Evolutionary conservation across 2,888 invertebrate genomes (phyloP).

Genomic region (Apamea epomidion): DNA sequence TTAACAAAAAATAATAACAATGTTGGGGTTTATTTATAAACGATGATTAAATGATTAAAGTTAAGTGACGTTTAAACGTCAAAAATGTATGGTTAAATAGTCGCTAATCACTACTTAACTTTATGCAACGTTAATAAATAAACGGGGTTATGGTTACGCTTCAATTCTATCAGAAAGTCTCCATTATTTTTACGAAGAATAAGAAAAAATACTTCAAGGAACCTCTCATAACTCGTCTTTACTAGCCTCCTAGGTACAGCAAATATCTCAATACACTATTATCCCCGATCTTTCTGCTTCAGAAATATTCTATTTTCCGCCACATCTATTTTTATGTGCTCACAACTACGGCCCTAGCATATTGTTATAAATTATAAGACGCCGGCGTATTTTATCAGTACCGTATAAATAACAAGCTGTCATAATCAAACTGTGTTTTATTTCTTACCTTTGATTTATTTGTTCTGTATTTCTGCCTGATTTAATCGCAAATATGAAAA

Average conservation of each 20-base stretch:
- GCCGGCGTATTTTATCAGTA: conserved; percentile 31
- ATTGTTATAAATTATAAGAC: conserved; percentile 38
- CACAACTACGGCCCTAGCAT: conserved; percentile 13
- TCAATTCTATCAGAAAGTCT: background rate
- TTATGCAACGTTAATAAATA: no score
- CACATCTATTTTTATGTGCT: conserved; percentile 21
- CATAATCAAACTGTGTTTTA: conserved; percentile 20
- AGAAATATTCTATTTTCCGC: conserved; percentile 40
- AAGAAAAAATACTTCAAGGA: background rate
- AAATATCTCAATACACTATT: conserved; percentile 41
- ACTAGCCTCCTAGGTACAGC: background rate
- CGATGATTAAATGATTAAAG: no score
- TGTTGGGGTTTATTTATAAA: no score
- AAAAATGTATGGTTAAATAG: no score
- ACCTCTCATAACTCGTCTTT: background rate
- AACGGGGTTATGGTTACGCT: background rate
- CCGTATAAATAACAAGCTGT: conserved; percentile 37
- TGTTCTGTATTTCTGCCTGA: background rate
- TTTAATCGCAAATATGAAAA: background rate
- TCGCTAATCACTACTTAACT: no score
- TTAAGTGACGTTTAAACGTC: no score
- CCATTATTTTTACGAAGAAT: background rate
- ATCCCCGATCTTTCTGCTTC: conserved; percentile 28
- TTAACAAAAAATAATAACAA: no score
- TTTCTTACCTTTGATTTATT: conserved; percentile 33